A percentile compares a stretch with the other conserved stretches of the same genome.
These are phyloP conservation scores for Neolamprologus variostigma DNA, from an alignment of 2,113 vertebrate species.

Conservation along the genomic window DNA sequence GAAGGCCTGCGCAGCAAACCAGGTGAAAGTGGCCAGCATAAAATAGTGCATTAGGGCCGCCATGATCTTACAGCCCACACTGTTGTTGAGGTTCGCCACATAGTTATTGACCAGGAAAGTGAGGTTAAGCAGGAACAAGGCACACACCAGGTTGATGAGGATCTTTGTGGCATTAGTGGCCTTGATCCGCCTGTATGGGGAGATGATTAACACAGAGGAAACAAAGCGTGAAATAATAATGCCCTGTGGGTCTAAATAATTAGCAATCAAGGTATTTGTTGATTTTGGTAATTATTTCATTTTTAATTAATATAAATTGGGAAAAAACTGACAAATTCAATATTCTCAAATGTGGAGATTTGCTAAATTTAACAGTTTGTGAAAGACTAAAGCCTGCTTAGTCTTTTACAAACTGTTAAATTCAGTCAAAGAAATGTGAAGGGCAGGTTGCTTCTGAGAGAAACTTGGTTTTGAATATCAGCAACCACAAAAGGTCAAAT, in stretches of 20 bases:
- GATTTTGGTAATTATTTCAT: neutral
- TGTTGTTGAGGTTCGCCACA: neutral
- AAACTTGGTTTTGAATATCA: neutral
- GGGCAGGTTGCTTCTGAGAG: neutral
- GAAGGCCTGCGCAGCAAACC: constrained; percentile 74
- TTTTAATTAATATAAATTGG: neutral
- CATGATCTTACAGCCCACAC: constrained; percentile 38
- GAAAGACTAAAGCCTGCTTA: neutral
- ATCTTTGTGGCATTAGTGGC: constrained; percentile 47
- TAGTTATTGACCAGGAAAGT: constrained; percentile 69
- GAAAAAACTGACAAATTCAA: neutral
- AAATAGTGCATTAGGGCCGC: constrained; percentile 75
- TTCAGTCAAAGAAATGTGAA: neutral
- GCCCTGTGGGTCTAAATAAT: neutral
- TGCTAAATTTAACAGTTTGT: neutral
- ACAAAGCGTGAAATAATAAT: neutral
- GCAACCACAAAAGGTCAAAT: neutral
- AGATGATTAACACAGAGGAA: neutral
- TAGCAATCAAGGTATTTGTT: neutral
- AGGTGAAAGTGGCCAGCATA: constrained; percentile 78
- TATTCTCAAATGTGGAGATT: neutral
- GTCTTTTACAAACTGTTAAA: neutral
- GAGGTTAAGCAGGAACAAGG: constrained; percentile 75
- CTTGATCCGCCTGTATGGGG: constrained; percentile 45
- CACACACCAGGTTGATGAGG: constrained; percentile 71